phyloP scores from a whole-genome alignment of 2,797 vertebrate genomes.

The Nannoperca obscura region DNA sequence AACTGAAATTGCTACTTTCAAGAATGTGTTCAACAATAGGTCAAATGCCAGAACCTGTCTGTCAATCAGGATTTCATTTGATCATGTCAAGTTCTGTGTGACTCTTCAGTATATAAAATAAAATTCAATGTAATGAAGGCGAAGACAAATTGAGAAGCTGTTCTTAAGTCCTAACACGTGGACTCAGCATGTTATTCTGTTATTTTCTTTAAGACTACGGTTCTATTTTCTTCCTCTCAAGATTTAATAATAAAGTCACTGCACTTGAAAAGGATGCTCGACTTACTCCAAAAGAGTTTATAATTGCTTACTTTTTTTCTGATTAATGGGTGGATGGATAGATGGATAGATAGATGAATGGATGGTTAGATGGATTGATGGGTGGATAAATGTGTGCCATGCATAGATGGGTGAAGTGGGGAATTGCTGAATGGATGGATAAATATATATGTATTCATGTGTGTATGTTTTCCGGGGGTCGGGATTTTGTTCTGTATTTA shows the following conservation, averaged over 20 bases:
- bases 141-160: slow-evolving; percentile 20
- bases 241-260: slow-evolving; percentile 55
- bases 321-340: slow-evolving; percentile 19
- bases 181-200: slow-evolving; percentile 36
- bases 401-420: not conserved
- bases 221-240: slow-evolving; percentile 30
- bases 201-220: slow-evolving; percentile 35
- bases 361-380: slow-evolving; percentile 10
- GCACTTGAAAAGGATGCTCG: slow-evolving; percentile 46
- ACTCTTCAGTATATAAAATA: slow-evolving; percentile 13
- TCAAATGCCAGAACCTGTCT: slow-evolving; percentile 22
- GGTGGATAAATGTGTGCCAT: slow-evolving; percentile 7
- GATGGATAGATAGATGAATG: not conserved
- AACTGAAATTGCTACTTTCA: slow-evolving; percentile 18
- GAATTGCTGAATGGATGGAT: not conserved
- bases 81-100: not conserved
- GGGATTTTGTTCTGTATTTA: slow-evolving; percentile 49
- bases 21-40: not conserved
- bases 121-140: slow-evolving; percentile 19
- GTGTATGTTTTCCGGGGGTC: slow-evolving; percentile 5
- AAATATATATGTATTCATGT: slow-evolving; percentile 20
- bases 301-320: slow-evolving; percentile 53
- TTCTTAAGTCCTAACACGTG: slow-evolving; percentile 30
- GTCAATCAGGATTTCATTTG: slow-evolving; percentile 15
- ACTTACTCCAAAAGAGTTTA: slow-evolving; percentile 14